phyloP scores from a whole-genome alignment of 2,797 vertebrate genomes.

The Sebastes reedi region DNA sequence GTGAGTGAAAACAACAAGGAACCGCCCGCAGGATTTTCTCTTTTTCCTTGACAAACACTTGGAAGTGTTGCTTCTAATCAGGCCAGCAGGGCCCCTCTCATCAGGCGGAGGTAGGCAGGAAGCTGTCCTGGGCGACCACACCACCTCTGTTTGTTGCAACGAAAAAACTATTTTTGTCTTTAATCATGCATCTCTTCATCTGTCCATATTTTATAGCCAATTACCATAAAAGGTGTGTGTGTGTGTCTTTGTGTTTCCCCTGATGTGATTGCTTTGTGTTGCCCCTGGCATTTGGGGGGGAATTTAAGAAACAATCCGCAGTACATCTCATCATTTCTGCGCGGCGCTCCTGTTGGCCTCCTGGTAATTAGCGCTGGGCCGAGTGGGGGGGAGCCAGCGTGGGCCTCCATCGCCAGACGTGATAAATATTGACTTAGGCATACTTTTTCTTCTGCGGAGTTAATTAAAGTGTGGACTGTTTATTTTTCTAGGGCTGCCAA shows the following conservation, averaged over 20 bases:
- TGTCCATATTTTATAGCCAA: conserved; percentile 35
- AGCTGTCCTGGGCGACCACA: not conserved
- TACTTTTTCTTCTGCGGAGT: conserved; percentile 68
- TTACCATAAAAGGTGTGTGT: conserved; percentile 36
- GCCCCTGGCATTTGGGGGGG: conserved; percentile 54
- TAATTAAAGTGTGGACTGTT: conserved; percentile 79
- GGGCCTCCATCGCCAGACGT: conserved; percentile 62
- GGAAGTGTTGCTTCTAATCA: conserved; percentile 21
- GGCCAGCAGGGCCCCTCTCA: not conserved
- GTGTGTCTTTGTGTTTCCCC: conserved; percentile 28
- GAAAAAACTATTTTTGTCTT: conserved; percentile 20
- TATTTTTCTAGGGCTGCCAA: conserved; percentile 71
- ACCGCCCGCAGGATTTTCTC: not conserved
- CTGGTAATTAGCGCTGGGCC: conserved; percentile 76
- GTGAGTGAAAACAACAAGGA: not conserved
- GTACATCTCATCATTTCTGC: conserved; percentile 61
- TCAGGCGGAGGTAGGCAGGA: not conserved
- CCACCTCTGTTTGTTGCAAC: not conserved
- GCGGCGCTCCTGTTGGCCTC: conserved; percentile 63
- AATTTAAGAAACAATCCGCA: conserved; percentile 58
- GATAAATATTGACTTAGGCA: conserved; percentile 81
- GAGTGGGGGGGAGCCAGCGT: conserved; percentile 58
- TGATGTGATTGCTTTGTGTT: conserved; percentile 61
- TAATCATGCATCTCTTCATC: conserved; percentile 54
- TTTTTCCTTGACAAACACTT: not conserved